A percentile compares a stretch with the other conserved stretches of the same genome.
These are phyloP conservation scores for Melopsittacus undulatus DNA, from an alignment of 2,797 vertebrate genomes.

Conservation along the genomic window DNA sequence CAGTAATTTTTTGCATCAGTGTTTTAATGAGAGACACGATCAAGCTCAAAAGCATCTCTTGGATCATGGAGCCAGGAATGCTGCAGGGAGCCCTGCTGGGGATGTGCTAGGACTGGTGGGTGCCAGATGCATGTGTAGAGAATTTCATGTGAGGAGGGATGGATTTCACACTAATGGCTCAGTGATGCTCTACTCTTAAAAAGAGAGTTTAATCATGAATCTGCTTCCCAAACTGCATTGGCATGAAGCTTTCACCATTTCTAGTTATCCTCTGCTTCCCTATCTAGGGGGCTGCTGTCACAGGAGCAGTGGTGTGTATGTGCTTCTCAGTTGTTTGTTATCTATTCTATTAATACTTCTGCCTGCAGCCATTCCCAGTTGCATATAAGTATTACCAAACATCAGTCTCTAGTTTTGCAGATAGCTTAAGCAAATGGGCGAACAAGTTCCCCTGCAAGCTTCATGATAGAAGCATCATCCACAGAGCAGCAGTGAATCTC, in stretches of 20 bases:
- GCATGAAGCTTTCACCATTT: neutral
- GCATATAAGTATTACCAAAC: no score
- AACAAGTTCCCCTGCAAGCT: neutral
- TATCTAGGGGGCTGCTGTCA: accelerated
- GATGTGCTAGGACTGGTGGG: neutral
- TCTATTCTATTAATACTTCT: neutral
- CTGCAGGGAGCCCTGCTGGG: neutral
- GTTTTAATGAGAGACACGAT: neutral
- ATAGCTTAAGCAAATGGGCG: accelerated
- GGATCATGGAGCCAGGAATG: neutral
- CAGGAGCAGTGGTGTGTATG: accelerated
- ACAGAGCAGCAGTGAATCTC: neutral
- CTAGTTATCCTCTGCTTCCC: neutral
- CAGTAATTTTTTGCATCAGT: neutral
- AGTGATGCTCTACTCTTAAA: accelerated
- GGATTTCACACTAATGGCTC: neutral
- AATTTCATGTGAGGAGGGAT: neutral
- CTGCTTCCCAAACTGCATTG: accelerated
- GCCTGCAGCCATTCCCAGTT: neutral
- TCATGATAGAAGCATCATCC: accelerated
- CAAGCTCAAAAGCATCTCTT: neutral
- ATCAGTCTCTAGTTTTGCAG: neutral
- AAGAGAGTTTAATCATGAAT: neutral
- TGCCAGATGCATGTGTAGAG: accelerated
- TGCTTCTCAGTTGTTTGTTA: neutral